Conservation (phyloP, 2,797 vertebrate species). For the Cuculus canorus region DNA sequence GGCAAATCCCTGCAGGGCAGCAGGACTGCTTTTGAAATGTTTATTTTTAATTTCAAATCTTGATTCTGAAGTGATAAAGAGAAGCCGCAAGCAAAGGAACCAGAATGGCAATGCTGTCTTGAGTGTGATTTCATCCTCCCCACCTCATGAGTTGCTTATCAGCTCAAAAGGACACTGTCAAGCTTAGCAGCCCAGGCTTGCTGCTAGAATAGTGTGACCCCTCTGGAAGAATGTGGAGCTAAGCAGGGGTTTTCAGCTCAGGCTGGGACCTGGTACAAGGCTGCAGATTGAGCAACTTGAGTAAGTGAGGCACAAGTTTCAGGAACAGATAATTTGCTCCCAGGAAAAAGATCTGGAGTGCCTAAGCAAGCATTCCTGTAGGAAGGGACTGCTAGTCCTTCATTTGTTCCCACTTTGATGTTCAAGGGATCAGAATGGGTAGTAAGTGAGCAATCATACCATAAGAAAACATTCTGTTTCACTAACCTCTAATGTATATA, state of each 20-base stretch:
- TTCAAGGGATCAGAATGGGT: background rate
- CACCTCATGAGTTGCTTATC: background rate
- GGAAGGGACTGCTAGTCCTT: background rate
- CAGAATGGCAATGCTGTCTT: background rate
- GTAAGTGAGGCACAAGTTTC: background rate
- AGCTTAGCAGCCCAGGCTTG: slow-evolving; percentile 2
- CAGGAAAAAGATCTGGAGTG: background rate
- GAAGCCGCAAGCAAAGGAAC: slow-evolving; percentile 42
- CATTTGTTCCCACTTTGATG: background rate
- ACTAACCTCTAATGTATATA: background rate
- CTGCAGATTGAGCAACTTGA: background rate
- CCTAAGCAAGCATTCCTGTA: background rate
- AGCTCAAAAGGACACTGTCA: background rate
- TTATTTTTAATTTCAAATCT: slow-evolving; percentile 36
- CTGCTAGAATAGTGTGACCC: background rate
- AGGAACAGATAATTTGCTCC: background rate
- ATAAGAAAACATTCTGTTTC: background rate
- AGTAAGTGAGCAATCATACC: background rate
- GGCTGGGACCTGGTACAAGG: background rate
- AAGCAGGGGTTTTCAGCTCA: slow-evolving; percentile 41
- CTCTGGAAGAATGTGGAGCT: background rate
- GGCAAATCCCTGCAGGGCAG: background rate
- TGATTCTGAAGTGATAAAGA: slow-evolving; percentile 36
- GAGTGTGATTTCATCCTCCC: slow-evolving; percentile 37
- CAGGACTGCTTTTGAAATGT: slow-evolving; percentile 18